Evolutionary conservation across 2,797 vertebrate genomes (phyloP), one percentile per base, ranked within the genome.

Genomic region (Pipistrellus nathusii): DNA sequence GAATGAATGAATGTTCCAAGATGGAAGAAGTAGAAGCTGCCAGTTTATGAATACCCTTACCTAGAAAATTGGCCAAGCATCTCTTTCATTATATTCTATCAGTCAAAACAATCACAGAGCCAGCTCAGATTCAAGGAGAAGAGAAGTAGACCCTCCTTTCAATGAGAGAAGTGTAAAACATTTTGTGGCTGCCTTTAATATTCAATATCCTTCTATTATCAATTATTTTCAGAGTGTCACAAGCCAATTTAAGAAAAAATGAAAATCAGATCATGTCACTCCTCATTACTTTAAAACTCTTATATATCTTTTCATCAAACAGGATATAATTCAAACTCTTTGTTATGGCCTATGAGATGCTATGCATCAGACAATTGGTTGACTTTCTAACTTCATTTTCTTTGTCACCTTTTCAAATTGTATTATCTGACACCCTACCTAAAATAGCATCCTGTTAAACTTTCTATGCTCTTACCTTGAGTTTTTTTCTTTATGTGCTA

Each of bases 201-300:
- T 94, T 68, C 59, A 35, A 78, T 64, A 64, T 32, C 90, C 73
- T 75, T 85, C 68, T 91, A 46, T 59, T 86, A 80, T 84, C 51
- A 86, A 92, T 90, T 59, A 85, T 92, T 94, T 95, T 90, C 51
- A 93, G 73, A 57, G 55, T 84, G 85, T 91, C 69, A 75, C 30
- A 95, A 85, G 48, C 55, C 73, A 91, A 88, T 78, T 32, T 53
- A 92, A 15, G 32, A 32, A 46, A 35, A 96, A 81, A 85, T 89
- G 15, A 46, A 91, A 91, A 83, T 95, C 35, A 90, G 41, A 90
- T 92, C 69, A 64, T 94, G 66, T 90, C 80, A 93, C 55, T 93
- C 53, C 25, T 17, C 17, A 88, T 88, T 82, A 51, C 6, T 94
- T 95, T 78, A 71, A 85, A 90, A 75, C 32, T 83, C 27, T 41